Evolutionary conservation across 2,797 vertebrate genomes (phyloP).

Genomic region (Ficedula albicollis): DNA sequence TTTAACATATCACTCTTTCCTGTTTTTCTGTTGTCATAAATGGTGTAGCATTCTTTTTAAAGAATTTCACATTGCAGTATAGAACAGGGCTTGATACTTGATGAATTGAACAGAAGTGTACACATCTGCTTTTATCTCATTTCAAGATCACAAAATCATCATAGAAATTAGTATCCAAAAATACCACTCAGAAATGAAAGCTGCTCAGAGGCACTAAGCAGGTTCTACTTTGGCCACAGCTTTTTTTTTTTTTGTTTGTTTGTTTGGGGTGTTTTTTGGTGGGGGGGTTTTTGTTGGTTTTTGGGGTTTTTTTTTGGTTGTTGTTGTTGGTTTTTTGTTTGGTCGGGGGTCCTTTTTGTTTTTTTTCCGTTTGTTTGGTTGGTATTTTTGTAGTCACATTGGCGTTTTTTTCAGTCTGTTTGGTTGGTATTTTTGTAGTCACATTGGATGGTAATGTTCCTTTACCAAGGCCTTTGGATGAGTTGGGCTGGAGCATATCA

Average conservation of each 20-base stretch:
- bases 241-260: neutral
- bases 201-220: neutral
- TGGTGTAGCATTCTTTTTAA: neutral
- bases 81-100: neutral
- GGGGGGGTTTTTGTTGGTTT: neutral
- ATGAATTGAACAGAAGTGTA: neutral
- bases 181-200: neutral
- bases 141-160: neutral
- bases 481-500: neutral
- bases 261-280: neutral
- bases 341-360: neutral
- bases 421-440: neutral
- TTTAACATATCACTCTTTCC: neutral
- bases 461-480: neutral
- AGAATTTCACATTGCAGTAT: neutral
- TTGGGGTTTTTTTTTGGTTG: neutral
- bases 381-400: neutral
- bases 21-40: neutral
- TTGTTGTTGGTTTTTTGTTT: neutral
- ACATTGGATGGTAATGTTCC: neutral
- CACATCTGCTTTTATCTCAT: neutral
- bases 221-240: neutral
- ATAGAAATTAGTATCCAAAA: neutral
- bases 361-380: neutral
- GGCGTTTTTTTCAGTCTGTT: too few relatives aligned